These are phyloP conservation scores for Nymphicus hollandicus DNA, from an alignment of 2,113 vertebrate species.

Conservation along the genomic window DNA sequence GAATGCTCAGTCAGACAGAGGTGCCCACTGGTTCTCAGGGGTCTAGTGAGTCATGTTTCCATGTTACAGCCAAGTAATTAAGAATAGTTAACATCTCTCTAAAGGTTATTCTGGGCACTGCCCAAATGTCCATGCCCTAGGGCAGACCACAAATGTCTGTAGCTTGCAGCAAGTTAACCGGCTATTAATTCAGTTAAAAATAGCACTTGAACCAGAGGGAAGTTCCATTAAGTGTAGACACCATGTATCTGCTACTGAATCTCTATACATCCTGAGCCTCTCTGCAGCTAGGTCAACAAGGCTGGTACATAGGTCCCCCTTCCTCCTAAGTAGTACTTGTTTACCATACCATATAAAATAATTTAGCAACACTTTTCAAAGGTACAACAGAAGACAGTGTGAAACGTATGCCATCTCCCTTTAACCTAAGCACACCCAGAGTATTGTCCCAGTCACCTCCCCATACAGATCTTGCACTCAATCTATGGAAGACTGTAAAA, in stretches of 20 bases:
- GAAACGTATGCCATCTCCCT: background rate
- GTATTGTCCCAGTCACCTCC: background rate
- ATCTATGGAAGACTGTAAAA: rapidly evolving
- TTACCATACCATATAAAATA: background rate
- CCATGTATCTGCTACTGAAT: background rate
- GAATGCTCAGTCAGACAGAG: rapidly evolving
- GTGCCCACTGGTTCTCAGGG: background rate
- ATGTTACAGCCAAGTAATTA: background rate
- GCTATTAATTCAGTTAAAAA: background rate
- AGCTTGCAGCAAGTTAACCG: background rate
- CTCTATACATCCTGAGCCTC: background rate
- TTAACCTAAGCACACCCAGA: background rate
- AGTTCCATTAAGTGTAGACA: background rate
- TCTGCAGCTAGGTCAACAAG: background rate
- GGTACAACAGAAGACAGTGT: background rate
- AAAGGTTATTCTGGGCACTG: background rate
- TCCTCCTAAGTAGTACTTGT: background rate
- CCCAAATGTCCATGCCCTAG: background rate
- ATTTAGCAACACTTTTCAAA: background rate
- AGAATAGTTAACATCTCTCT: background rate
- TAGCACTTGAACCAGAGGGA: background rate
- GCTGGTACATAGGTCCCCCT: background rate
- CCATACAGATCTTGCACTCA: background rate
- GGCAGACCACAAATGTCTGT: background rate
- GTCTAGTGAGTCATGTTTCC: rapidly evolving